Evolutionary conservation across 2,113 vertebrate species (phyloP).

Genomic region (Hippopotamus amphibius): DNA sequence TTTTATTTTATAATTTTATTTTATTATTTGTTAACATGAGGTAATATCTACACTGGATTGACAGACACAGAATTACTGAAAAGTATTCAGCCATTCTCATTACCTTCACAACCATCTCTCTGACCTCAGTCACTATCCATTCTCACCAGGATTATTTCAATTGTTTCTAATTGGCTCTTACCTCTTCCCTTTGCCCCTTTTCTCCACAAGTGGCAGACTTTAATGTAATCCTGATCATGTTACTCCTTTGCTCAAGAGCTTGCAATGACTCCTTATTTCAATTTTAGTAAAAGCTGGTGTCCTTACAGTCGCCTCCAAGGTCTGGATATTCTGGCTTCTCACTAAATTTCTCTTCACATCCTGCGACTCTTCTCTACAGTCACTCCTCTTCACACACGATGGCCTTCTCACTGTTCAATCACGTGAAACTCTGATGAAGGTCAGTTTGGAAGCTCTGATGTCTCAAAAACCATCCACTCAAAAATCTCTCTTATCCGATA

Average conservation of each 20-base stretch:
- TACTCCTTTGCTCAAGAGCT: background rate
- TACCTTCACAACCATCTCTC: background rate
- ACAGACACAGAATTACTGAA: background rate
- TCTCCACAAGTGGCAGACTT: background rate
- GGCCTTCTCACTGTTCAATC: background rate
- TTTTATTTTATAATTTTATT: background rate
- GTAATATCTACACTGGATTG: background rate
- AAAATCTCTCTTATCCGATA: background rate
- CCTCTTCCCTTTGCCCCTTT: background rate
- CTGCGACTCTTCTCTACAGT: rapidly evolving
- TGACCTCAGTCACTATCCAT: background rate
- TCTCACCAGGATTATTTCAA: background rate
- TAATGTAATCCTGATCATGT: background rate
- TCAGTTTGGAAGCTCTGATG: background rate
- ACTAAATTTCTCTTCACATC: background rate
- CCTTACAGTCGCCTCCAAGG: background rate
- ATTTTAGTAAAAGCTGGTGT: background rate
- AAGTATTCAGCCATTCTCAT: background rate
- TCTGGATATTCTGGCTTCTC: background rate
- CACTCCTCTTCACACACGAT: too few relatives aligned
- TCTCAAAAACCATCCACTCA: background rate
- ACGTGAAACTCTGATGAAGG: background rate
- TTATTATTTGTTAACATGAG: background rate
- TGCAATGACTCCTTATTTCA: background rate
- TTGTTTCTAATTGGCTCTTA: background rate